A percentile compares a stretch with the other conserved stretches of the same genome.
Conservation (phyloP, 2,113 vertebrate genomes). For the Spermophilus dauricus region DNA sequence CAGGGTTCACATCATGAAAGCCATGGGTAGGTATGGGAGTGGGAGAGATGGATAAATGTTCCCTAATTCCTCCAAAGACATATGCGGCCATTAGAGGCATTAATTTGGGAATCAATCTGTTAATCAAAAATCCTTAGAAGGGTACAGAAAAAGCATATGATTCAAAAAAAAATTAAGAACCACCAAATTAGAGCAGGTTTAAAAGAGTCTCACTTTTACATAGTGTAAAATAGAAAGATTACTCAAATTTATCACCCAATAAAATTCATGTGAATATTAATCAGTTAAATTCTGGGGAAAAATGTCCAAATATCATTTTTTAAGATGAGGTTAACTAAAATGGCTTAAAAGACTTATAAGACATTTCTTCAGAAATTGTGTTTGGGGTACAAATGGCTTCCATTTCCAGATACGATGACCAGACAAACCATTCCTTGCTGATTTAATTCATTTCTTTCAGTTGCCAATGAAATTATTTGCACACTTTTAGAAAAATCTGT, state of each 20-base stretch:
- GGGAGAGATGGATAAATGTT: neutral
- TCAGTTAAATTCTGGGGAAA: neutral
- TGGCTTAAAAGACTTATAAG: neutral
- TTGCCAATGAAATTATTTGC: constrained; percentile 1
- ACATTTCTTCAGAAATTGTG: neutral
- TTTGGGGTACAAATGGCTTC: neutral
- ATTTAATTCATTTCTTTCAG: neutral
- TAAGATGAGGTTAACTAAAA: neutral
- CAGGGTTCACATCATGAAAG: neutral
- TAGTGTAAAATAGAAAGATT: neutral
- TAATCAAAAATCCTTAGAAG: neutral
- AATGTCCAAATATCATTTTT: neutral
- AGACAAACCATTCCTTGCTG: neutral
- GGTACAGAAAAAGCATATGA: neutral
- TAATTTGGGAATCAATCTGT: neutral
- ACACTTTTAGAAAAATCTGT: constrained; percentile 20
- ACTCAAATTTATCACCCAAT: neutral
- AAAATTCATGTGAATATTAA: neutral
- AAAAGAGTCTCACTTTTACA: neutral
- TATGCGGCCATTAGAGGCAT: neutral
- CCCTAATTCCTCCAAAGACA: neutral
- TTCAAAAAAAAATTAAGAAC: neutral
- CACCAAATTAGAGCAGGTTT: neutral
- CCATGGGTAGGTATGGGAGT: neutral
- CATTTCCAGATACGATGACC: neutral